Percentiles rank a stretch among this genome's conserved stretches.
Conservation (phyloP, 2,797 vertebrate species). For the Squalus acanthias region DNA sequence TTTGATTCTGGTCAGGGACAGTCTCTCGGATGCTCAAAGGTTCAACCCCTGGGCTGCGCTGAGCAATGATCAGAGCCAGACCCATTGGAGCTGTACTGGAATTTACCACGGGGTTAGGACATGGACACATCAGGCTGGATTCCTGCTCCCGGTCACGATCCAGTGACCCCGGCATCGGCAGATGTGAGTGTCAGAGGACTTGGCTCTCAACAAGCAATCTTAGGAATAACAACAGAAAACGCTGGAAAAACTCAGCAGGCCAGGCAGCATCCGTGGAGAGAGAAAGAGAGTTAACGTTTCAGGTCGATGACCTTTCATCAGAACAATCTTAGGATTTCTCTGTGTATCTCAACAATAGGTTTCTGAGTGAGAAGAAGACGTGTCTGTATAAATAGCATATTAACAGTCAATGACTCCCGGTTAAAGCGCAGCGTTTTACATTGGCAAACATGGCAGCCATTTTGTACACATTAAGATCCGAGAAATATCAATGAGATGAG, state of each 20-base stretch:
- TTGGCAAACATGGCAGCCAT: too few relatives aligned
- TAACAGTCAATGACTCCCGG: too few relatives aligned
- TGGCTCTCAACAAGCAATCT: background rate
- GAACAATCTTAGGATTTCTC: background rate
- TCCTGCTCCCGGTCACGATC: background rate
- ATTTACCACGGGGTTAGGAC: background rate
- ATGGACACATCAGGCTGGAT: background rate
- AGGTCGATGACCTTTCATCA: too few relatives aligned
- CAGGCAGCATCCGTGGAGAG: too few relatives aligned
- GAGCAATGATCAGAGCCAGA: background rate
- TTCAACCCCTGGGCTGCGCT: background rate
- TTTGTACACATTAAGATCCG: too few relatives aligned
- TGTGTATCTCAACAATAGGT: too few relatives aligned
- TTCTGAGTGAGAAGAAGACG: background rate
- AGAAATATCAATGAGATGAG: too few relatives aligned
- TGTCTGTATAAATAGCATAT: too few relatives aligned
- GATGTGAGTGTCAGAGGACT: background rate
- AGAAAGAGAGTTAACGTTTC: too few relatives aligned
- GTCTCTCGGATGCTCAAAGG: background rate
- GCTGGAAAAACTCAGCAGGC: too few relatives aligned
- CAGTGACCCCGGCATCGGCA: too few relatives aligned
- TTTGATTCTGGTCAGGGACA: background rate
- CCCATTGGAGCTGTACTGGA: background rate
- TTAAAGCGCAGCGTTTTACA: too few relatives aligned
- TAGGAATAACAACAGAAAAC: background rate